Evolutionary conservation across 2,797 vertebrate species (phyloP), one percentile per base, ranked within the genome.

Genomic region (Spea hammondii): DNA sequence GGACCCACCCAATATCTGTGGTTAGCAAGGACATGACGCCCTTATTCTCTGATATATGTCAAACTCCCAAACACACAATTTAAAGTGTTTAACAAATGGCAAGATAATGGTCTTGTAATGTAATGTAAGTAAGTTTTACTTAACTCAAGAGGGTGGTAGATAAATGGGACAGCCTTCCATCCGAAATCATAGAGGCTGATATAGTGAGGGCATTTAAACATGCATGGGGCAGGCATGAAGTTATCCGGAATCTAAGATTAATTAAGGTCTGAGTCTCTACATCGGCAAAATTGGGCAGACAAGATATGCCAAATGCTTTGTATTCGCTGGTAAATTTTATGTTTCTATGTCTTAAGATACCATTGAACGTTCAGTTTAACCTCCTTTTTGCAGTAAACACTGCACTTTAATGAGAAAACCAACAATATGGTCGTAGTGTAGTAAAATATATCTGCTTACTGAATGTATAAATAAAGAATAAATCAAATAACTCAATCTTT

Each of bases 31-130:
- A 62, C 5, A 62, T 0, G 14, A 62, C 59, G 32, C 5, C 59
- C 59, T 62, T 62, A 62, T 17, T 5, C 60, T 68, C 57, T 74
- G 54, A 10, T 9, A 65, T 47, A 49, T 62, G 59, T 69, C 48
- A 79, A 79, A 65, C 74, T 54, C 48, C 54, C 70, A 79, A 74
- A 79, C 71, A 79, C 71, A 71, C 73, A 73, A 79, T 79, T 73
- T 74, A 73, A 79, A 79, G 53, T 55, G 69, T 79, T 79, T 54
- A 51, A 57, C 72, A 69, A 74, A 79, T 68, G 71, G 60, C 65
- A 68, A 71, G 57, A 65, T 79, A 79, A 79, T 79, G 70, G 67
- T 68, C 74, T 74, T 65, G 62, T 32, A 32, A 32, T 65, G 62
- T 32, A 32, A 32, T 32, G 32, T 32, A 32, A 32, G 32, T 32